Conservation (phyloP, 2,113 vertebrate genomes). For the Hemibagrus wyckioides region DNA sequence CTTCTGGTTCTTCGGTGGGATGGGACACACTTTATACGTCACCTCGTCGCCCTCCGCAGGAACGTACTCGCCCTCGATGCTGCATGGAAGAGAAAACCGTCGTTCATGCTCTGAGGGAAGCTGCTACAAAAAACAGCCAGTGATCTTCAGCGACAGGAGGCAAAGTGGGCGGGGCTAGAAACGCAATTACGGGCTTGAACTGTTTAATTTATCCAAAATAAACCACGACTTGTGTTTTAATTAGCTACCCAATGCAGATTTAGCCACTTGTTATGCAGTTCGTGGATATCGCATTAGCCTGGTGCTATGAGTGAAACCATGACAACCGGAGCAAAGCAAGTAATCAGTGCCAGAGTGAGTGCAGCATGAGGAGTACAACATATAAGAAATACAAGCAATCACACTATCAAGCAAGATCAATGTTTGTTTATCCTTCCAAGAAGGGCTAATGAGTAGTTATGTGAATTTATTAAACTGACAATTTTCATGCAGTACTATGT, state of each 20-base stretch:
- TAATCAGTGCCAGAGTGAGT: too few species aligned
- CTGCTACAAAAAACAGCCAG: neutral
- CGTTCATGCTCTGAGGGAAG: neutral
- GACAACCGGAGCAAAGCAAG: neutral
- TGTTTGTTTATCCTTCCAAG: neutral
- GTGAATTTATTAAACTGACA: neutral
- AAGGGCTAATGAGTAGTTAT: neutral
- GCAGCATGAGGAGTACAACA: neutral
- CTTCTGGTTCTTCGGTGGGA: conserved; percentile 98
- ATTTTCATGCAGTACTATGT: neutral
- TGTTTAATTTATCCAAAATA: neutral
- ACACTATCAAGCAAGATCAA: neutral
- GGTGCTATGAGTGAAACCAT: neutral
- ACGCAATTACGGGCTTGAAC: neutral
- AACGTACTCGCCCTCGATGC: conserved; percentile 96
- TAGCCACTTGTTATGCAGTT: neutral
- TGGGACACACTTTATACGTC: conserved; percentile 93
- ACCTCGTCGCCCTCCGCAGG: conserved; percentile 95
- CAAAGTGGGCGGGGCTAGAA: neutral
- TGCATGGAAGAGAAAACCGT: conserved; percentile 58
- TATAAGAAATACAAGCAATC: neutral
- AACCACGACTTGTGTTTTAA: neutral
- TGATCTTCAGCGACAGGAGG: neutral
- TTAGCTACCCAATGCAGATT: neutral
- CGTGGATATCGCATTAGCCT: neutral